Evolutionary conservation across 1,140 invertebrate genomes (phyloP), one percentile per base, ranked within the genome.

Genomic region (Laupala kohalensis): DNA sequence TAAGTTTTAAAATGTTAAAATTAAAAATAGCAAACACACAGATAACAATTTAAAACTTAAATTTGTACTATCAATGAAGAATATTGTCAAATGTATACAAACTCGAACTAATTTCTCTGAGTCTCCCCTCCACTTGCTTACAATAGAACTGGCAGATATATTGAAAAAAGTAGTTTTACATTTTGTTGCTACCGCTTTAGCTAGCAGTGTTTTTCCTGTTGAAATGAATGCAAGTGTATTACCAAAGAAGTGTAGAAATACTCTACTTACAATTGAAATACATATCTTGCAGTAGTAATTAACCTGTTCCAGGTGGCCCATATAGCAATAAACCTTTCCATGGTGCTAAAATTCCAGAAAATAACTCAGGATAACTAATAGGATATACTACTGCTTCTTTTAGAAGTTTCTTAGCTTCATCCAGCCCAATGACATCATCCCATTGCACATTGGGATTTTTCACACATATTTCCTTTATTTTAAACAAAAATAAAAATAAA

Each of bases 101-200:
- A 90, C 91, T 78, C 92, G 88, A 53, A 96, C 85, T 74, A 96
- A 88, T 80, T 96, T 97, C 83, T 97, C 95, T 0, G 94, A 96
- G 76, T 98, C 95, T 0, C 95, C 95, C 69, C 95, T 83, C 94
- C 95, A 97, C 82, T 97, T 97, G 77, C 92, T 95, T 5, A 96
- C 87, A 25, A 97, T 85, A 1, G 89, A 89, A 74, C 93, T 94
- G 53, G 92, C 90, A 0, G 93, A 92, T 28, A 97, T 88, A 76
- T 96, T 97, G 78, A 97, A 95, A 80, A 97, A 97, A 78, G 93
- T 92, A 6, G 96, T 85, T 63, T 89, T 88, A 77, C 92, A 92
- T 81, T 97, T 92, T 1, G 93, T 95, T 6, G 95, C 95, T 0
- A 97, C 92, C 28, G 94, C 95, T 84, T 95, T 95, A 0, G 94